Evolutionary conservation across 1,140 invertebrate genomes (phyloP).

Genomic region (Trialeurodes vaporariorum): DNA sequence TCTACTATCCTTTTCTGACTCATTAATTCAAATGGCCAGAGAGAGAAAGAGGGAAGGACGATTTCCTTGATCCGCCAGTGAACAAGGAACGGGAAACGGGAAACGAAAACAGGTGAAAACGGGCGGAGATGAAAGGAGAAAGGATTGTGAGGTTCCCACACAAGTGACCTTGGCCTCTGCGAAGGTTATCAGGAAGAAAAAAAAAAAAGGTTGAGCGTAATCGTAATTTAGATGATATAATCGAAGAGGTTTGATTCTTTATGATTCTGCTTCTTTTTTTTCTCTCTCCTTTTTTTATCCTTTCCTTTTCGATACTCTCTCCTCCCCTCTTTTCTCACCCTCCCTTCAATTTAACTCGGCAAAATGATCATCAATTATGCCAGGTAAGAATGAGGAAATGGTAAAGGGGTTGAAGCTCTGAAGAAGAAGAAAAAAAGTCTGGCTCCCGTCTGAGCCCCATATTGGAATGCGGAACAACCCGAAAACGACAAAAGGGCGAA

Average conservation of each 20-base stretch:
- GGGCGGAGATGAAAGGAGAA: background rate
- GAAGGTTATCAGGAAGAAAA: background rate
- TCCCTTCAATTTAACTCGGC: background rate
- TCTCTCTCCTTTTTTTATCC: too few relatives aligned
- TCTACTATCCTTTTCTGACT: too few relatives aligned
- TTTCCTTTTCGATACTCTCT: background rate
- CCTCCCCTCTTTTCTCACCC: background rate
- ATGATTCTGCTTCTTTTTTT: too few relatives aligned
- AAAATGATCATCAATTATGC: background rate
- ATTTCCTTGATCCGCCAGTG: too few relatives aligned
- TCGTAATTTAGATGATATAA: constrained; percentile 1
- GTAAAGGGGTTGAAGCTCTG: background rate
- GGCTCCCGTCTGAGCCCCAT: background rate
- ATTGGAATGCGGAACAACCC: background rate
- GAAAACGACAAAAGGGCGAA: background rate
- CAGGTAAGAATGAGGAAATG: background rate
- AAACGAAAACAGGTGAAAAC: background rate
- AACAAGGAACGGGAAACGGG: too few relatives aligned
- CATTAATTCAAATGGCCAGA: too few relatives aligned
- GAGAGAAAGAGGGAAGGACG: too few relatives aligned
- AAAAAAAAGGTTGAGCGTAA: background rate
- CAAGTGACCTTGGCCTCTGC: background rate
- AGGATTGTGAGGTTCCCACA: background rate
- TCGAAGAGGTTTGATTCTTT: background rate
- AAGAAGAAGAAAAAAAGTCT: too few relatives aligned